Evolutionary conservation across 2,797 vertebrate genomes (phyloP).

Genomic region (Pseudochromis fuscus): DNA sequence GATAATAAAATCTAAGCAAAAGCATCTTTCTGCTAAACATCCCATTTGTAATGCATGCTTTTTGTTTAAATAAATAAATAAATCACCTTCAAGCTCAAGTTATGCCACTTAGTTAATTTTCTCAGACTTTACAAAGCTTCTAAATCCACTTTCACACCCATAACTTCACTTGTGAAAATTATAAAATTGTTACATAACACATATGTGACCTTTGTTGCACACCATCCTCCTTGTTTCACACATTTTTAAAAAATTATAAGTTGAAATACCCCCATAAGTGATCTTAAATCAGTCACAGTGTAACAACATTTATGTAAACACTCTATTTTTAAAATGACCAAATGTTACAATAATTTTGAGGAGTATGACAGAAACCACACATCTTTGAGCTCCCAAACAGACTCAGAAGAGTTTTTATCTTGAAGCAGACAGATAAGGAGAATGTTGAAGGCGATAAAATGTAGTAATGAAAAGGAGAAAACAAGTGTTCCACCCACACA

Average conservation of each 20-base stretch:
- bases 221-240: background rate
- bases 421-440: no score
- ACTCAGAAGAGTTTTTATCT: no score
- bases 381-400: background rate
- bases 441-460: slow-evolving; percentile 6
- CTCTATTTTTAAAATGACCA: background rate
- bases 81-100: no score
- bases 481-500: slow-evolving; percentile 37
- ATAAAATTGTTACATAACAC: background rate
- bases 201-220: background rate
- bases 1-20: no score
- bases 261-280: background rate
- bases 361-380: no score
- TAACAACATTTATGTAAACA: background rate
- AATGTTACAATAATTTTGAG: no score
- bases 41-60: no score
- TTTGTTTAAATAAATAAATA: no score
- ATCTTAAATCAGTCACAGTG: background rate
- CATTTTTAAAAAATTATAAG: background rate
- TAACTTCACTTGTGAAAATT: background rate
- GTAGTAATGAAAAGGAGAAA: slow-evolving; percentile 32
- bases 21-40: no score
- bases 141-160: background rate
- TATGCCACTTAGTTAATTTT: no score
- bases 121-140: no score